A percentile compares a stretch with the other conserved stretches of the same genome.
Conservation (phyloP, 2,797 vertebrate genomes). For the Heterohyrax brucei region DNA sequence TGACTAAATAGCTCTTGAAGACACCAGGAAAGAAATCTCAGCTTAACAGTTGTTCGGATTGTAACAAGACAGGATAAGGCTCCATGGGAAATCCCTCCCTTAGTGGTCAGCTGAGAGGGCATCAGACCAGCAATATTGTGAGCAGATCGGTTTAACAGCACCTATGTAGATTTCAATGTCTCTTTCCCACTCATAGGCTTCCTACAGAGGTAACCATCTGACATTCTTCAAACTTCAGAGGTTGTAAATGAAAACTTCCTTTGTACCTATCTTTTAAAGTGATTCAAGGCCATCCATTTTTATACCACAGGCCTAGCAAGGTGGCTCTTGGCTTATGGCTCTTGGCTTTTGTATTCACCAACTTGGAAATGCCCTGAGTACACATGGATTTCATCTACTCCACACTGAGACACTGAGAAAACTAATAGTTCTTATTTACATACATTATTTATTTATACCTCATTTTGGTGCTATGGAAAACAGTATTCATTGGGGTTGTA, state of each 20-base stretch:
- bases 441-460: background rate
- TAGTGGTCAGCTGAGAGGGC: no score
- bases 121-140: no score
- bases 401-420: background rate
- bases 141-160: rapidly evolving
- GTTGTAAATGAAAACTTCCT: background rate
- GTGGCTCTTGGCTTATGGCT: background rate
- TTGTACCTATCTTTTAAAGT: background rate
- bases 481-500: background rate
- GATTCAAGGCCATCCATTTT: background rate
- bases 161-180: background rate
- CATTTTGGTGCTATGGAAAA: background rate
- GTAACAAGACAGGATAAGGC: background rate
- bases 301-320: background rate
- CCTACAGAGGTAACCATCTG: background rate
- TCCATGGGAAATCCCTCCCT: background rate
- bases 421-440: background rate
- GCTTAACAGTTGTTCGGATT: background rate
- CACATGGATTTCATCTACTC: background rate
- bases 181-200: background rate
- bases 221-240: background rate
- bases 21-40: background rate
- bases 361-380: background rate
- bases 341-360: background rate
- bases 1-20: background rate